Percentiles rank a stretch among this genome's conserved stretches.
Evolutionary conservation across 2,113 vertebrate species (phyloP).

Genomic region (Osmerus mordax): DNA sequence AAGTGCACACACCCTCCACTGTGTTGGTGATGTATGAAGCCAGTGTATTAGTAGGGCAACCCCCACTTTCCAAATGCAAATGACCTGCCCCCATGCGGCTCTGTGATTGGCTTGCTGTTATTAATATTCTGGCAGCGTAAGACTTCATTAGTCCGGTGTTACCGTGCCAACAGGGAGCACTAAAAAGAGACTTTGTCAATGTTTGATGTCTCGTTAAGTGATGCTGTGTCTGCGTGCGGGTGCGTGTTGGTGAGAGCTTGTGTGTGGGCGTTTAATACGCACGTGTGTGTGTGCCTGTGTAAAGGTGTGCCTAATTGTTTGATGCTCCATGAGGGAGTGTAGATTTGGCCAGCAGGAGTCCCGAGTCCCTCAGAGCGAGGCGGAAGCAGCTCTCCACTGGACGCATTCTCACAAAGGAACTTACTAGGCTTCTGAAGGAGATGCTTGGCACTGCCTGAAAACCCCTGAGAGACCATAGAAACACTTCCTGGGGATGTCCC

Average conservation of each 20-base stretch:
- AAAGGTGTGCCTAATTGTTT: background rate
- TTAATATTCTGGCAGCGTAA: slow-evolving; percentile 76
- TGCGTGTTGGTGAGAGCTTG: slow-evolving; percentile 21
- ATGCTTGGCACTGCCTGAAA: too few species aligned
- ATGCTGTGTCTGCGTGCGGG: slow-evolving; percentile 49
- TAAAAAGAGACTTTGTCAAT: slow-evolving; percentile 81
- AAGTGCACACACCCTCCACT: slow-evolving; percentile 37
- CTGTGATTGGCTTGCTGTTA: slow-evolving; percentile 69
- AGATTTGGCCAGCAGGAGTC: too few species aligned
- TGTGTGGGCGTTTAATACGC: slow-evolving; percentile 16
- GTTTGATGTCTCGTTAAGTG: slow-evolving; percentile 73
- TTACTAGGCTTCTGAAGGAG: too few species aligned
- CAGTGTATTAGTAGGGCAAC: slow-evolving; percentile 60
- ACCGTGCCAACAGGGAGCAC: slow-evolving; percentile 77
- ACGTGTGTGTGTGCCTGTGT: slow-evolving; percentile 1
- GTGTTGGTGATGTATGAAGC: slow-evolving; percentile 59
- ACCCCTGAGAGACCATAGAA: too few species aligned
- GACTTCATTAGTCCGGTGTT: slow-evolving; percentile 73
- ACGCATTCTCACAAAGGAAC: too few species aligned
- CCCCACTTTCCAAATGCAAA: slow-evolving; percentile 73
- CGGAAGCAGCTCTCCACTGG: slow-evolving; percentile 40
- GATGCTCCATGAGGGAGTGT: slow-evolving; percentile 13
- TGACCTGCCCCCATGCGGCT: slow-evolving; percentile 63
- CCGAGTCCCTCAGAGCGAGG: slow-evolving; percentile 30
- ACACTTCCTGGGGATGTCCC: too few species aligned